phyloP scores from a whole-genome alignment of 2,888 invertebrate genomes.

The Atethmia centrago region DNA sequence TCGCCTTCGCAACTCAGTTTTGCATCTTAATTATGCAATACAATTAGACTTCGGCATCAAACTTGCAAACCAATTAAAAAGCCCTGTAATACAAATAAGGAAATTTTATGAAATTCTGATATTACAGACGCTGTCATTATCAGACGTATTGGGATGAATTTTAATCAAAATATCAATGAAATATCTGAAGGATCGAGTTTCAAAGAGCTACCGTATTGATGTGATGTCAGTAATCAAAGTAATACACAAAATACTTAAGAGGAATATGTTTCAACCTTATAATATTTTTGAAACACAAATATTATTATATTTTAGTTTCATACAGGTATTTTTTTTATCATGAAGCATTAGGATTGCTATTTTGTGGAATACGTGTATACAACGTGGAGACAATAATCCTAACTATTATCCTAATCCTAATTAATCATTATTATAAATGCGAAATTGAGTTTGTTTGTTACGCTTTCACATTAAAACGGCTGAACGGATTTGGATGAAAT shows the following conservation, averaged over 20 bases:
- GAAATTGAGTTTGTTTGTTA: too few relatives aligned
- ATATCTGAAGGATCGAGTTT: slow-evolving; percentile 61
- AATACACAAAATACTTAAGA: slow-evolving; percentile 63
- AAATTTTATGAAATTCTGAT: slow-evolving; percentile 37
- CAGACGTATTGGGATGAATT: slow-evolving; percentile 59
- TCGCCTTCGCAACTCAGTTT: slow-evolving; percentile 69
- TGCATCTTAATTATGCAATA: slow-evolving; percentile 81
- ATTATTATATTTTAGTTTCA: neutral
- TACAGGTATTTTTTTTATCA: too few relatives aligned
- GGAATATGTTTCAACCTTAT: neutral
- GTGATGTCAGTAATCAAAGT: slow-evolving; percentile 64
- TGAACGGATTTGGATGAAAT: too few relatives aligned
- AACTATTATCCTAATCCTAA: too few relatives aligned
- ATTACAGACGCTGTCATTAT: slow-evolving; percentile 57
- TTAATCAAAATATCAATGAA: slow-evolving; percentile 65
- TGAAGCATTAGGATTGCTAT: too few relatives aligned
- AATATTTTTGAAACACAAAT: neutral
- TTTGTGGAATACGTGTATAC: too few relatives aligned
- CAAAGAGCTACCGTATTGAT: slow-evolving; percentile 59
- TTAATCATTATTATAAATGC: too few relatives aligned
- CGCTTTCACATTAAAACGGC: too few relatives aligned
- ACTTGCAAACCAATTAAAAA: slow-evolving; percentile 73
- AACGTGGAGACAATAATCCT: too few relatives aligned
- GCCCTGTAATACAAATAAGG: slow-evolving; percentile 22
- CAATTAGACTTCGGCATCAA: slow-evolving; percentile 75